Evolutionary conservation across 2,888 invertebrate genomes (phyloP).

Genomic region (Drosophila parthenogenetica): DNA sequence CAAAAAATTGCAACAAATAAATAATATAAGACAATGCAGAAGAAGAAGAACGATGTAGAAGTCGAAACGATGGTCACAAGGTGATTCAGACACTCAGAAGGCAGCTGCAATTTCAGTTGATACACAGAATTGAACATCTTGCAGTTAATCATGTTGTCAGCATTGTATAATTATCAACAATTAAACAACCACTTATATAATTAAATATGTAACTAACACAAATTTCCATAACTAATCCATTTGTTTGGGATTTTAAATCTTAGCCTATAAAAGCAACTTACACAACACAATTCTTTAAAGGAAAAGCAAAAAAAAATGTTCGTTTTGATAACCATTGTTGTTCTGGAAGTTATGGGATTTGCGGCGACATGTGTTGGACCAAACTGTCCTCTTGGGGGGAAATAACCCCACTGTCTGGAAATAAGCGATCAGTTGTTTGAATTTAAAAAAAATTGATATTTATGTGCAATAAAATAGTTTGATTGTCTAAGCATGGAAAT

Average conservation of each 20-base stretch:
- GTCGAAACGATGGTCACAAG: not conserved
- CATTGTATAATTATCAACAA: constrained; percentile 29
- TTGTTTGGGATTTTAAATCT: not conserved
- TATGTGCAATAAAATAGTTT: no score
- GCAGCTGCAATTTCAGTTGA: constrained; percentile 41
- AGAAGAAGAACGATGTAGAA: constrained; percentile 9
- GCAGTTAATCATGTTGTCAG: not conserved
- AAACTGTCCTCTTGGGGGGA: no score
- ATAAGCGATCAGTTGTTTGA: no score
- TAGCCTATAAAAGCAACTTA: not conserved
- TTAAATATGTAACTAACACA: not conserved
- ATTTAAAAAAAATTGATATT: no score
- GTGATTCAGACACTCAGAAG: constrained; percentile 10
- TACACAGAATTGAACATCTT: constrained; percentile 20
- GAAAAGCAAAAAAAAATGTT: not conserved
- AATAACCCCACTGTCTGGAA: no score
- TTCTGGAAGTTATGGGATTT: no score
- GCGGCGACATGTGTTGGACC: no score
- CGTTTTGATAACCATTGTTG: no score
- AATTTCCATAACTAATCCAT: not conserved
- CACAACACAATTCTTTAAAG: not conserved
- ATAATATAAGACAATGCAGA: constrained; percentile 40
- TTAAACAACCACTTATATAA: not conserved
- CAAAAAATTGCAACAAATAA: constrained; percentile 44
- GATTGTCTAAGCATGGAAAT: no score